Evolutionary conservation across 2,888 invertebrate species (phyloP).

Genomic region (Dynastes tityus): DNA sequence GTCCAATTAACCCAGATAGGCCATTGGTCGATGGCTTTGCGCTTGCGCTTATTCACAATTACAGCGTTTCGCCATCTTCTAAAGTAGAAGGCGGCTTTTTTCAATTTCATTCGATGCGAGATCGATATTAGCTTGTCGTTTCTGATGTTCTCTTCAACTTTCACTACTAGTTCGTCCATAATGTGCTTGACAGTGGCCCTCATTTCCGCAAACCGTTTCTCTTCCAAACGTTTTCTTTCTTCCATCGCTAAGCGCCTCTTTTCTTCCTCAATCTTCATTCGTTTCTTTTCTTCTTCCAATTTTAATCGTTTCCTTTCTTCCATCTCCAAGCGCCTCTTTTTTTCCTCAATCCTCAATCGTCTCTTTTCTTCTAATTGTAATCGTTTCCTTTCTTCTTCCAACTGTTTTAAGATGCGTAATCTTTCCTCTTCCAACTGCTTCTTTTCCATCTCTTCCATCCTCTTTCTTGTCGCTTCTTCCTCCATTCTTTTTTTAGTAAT

Average conservation of each 20-base stretch:
- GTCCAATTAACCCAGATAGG: constrained; percentile 73
- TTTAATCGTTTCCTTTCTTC: constrained; percentile 46
- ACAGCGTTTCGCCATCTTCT: constrained; percentile 70
- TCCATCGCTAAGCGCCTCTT: constrained; percentile 49
- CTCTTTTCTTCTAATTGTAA: constrained; percentile 54
- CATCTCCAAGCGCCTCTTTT: constrained; percentile 58
- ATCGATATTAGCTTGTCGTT: constrained; percentile 68
- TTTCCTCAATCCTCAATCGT: constrained; percentile 31
- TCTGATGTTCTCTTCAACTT: constrained; percentile 65
- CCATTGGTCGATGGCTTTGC: constrained; percentile 72
- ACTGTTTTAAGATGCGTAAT: constrained; percentile 34
- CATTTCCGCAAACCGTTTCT: constrained; percentile 58
- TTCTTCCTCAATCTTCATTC: constrained; percentile 51
- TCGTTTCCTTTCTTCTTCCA: constrained; percentile 51
- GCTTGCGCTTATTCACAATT: constrained; percentile 69
- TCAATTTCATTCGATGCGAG: constrained; percentile 64
- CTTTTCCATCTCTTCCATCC: constrained; percentile 55
- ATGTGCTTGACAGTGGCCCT: constrained; percentile 62
- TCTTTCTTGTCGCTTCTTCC: constrained; percentile 5
- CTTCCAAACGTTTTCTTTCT: constrained; percentile 55
- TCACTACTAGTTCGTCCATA: constrained; percentile 64
- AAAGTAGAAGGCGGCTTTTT: constrained; percentile 68
- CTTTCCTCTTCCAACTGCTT: constrained; percentile 51
- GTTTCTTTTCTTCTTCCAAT: constrained; percentile 55
- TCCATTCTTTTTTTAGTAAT: constrained; percentile 28